These are phyloP conservation scores for Cranoglanis bouderius DNA, from an alignment of 2,113 vertebrate species.

Conservation along the genomic window DNA sequence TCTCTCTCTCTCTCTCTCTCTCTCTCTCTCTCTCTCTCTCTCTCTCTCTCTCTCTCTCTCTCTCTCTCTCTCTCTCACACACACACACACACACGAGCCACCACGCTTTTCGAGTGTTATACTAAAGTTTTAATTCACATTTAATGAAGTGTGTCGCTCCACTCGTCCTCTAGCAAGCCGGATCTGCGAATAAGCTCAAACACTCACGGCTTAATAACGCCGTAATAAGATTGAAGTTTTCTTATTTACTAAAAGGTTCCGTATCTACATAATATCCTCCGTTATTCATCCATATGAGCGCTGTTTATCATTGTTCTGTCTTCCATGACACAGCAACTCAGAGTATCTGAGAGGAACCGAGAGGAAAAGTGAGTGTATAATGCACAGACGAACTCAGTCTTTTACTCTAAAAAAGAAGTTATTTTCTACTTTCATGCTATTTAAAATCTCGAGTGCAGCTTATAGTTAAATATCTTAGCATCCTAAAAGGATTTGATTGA, in stretches of 20 bases:
- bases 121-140: constrained; percentile 36
- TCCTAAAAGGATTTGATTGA: not conserved
- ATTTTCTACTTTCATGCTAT: not conserved
- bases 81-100: not conserved
- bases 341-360: not conserved
- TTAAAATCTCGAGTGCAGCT: not conserved
- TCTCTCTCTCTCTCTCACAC: too few species aligned
- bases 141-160: constrained; percentile 32
- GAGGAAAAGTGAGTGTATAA: not conserved
- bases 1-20: not conserved
- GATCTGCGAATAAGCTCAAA: not conserved
- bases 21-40: not conserved
- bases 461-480: not conserved
- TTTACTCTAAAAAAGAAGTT: not conserved
- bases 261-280: not conserved
- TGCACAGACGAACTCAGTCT: not conserved
- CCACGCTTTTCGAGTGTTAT: not conserved
- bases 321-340: not conserved
- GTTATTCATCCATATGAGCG: not conserved
- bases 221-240: not conserved
- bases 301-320: not conserved
- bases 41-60: not conserved
- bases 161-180: not conserved
- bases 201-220: not conserved
- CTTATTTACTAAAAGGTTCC: constrained; percentile 7